Conservation (phyloP, 2,113 vertebrate genomes). For the Lasiurus borealis region DNA sequence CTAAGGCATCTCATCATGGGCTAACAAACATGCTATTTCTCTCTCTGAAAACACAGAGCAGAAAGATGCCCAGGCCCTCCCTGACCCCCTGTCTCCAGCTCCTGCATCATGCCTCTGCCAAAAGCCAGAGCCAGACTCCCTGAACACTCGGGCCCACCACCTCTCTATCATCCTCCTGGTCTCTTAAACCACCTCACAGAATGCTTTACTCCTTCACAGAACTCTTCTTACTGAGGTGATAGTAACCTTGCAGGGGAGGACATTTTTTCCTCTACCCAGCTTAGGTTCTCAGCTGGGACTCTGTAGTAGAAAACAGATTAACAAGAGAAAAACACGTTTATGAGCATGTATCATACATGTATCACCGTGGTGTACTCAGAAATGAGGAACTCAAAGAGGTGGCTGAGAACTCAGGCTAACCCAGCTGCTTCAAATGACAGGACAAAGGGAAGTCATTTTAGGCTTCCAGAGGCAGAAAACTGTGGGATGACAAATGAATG, state of each 20-base stretch:
- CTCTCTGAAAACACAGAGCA: no score
- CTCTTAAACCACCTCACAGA: background rate
- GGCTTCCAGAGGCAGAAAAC: background rate
- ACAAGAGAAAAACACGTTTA: background rate
- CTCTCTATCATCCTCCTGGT: background rate
- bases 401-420: background rate
- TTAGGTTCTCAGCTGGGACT: background rate
- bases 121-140: no score
- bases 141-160: no score
- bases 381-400: background rate
- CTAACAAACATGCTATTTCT: no score
- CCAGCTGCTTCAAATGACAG: background rate
- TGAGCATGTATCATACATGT: background rate
- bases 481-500: background rate
- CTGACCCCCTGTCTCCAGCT: no score
- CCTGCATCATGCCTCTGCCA: no score
- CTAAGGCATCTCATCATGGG: no score
- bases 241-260: background rate
- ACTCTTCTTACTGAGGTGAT: background rate
- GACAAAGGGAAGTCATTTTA: background rate
- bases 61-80: no score
- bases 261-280: background rate
- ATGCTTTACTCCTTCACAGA: background rate
- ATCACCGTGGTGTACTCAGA: background rate
- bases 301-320: background rate